These are phyloP conservation scores for Pseudomyrmex pallidus DNA, from an alignment of 1,140 invertebrate species.

Conservation along the genomic window DNA sequence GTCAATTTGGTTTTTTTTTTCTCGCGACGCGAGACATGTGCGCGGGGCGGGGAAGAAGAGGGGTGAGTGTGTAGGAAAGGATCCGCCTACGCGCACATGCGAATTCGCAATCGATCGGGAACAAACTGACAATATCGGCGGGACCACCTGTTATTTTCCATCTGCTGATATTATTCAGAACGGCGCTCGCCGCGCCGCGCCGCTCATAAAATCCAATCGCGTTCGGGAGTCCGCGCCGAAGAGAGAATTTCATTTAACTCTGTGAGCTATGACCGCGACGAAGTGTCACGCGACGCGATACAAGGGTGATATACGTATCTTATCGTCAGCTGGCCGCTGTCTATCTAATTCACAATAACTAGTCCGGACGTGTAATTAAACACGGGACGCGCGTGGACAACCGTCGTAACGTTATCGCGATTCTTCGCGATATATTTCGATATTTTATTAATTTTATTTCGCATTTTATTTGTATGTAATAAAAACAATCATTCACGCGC, in stretches of 20 bases:
- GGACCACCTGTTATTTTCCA: constrained; percentile 19
- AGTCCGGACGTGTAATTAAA: background rate
- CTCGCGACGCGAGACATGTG: constrained; percentile 41
- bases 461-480: too few relatives aligned
- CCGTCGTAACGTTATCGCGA: background rate
- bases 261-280: background rate
- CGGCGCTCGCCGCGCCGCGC: background rate
- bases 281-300: background rate
- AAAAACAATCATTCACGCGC: too few relatives aligned
- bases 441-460: background rate
- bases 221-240: too few relatives aligned
- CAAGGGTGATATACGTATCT: constrained; percentile 7
- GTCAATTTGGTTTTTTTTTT: constrained; percentile 56
- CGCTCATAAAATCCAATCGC: constrained; percentile 21
- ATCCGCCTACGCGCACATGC: background rate
- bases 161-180: background rate
- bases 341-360: background rate
- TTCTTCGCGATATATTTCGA: background rate
- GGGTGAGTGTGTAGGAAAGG: too few relatives aligned
- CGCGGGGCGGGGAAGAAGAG: background rate
- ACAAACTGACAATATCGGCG: constrained; percentile 5
- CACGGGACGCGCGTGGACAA: too few relatives aligned
- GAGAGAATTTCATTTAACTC: constrained; percentile 14
- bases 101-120: constrained; percentile 28
- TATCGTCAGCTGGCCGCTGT: background rate